Evolutionary conservation across 2,888 invertebrate genomes (phyloP), one percentile per base, ranked within the genome.

Genomic region (Phanerotoma sp.): DNA sequence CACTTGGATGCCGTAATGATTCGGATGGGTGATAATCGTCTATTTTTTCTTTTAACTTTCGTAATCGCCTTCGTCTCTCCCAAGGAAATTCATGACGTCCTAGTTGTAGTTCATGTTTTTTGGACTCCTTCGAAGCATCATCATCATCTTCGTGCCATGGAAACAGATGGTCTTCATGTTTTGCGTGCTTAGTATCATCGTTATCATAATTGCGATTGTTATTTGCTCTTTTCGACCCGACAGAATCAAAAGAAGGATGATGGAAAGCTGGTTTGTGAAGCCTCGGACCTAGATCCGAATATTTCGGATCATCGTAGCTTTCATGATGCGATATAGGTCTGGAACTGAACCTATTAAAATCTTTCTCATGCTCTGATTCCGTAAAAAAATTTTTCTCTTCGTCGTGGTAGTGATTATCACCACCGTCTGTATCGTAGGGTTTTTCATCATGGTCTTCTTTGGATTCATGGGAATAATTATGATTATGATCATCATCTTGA

Each of bases 71-170:
- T 51, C 73, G 64, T 38, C 56, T 74, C 16, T 75, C 75, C 77
- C 77, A 77, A 2, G 77, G 77, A 66, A 66, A 77, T 51, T 75
- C 76, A 48, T 71, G 70, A 13, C 62, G 64, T 6, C 54, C 62
- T 4, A 65, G 52, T 3, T 49, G 22, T 1, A 56, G 58, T 4
- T 54, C 51, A 20, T 54, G 56, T 38, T 61, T 53, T 18, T 52
- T 57, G 7, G 65, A 62, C 49, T 64, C 56, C 35, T 57, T 49
- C 9, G 47, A 53, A 13, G 57, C 51, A 37, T 63, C 54, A 9
- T 57, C 52, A 11, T 63, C 62, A 25, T 68, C 67, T 5, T 51
- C 51, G 10, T 71, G 62, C 75, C 74, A 75, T 3, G 75, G 73
- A 42, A 71, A 74, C 4, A 63, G 57, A 42, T 70, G 68, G 7